These are phyloP conservation scores for Sphaerophoria rueppellii DNA, from an alignment of 2,888 invertebrate species.

Conservation along the genomic window DNA sequence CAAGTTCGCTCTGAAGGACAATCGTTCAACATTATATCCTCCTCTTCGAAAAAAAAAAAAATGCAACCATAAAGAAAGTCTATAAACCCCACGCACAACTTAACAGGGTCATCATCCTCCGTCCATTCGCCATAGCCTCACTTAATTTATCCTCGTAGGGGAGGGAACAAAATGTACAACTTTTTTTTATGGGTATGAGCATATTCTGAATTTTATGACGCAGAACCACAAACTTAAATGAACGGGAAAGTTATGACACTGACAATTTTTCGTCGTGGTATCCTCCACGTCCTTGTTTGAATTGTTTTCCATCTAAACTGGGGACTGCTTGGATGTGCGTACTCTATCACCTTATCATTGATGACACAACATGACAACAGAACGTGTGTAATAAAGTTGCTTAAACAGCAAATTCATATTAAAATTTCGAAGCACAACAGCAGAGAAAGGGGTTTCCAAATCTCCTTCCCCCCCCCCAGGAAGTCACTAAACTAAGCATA, in stretches of 20 bases:
- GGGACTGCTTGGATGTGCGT: neutral
- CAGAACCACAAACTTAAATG: conserved; percentile 72
- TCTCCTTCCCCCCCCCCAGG: neutral
- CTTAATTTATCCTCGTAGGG: conserved; percentile 59
- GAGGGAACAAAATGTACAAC: conserved; percentile 59
- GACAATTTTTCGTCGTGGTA: conserved; percentile 53
- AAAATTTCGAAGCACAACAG: conserved; percentile 23
- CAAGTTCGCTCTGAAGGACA: neutral
- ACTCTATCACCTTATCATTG: conserved; percentile 9
- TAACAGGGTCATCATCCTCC: conserved; percentile 31
- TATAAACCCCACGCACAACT: conserved; percentile 52
- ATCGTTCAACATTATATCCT: conserved; percentile 25
- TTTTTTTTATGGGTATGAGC: conserved; percentile 53
- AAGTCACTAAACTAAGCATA: conserved; percentile 19
- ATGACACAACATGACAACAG: conserved; percentile 60
- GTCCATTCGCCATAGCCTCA: conserved; percentile 31
- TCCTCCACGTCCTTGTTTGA: conserved; percentile 9
- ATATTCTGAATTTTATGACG: conserved; percentile 61
- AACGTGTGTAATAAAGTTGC: conserved; percentile 69
- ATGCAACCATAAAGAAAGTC: conserved; percentile 29
- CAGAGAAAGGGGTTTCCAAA: conserved; percentile 14
- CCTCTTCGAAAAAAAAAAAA: conserved; percentile 37
- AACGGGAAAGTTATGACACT: conserved; percentile 69
- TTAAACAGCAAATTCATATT: conserved; percentile 68
- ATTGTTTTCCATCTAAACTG: conserved; percentile 24